Percentiles rank a stretch among this genome's conserved stretches.
Evolutionary conservation across 2,888 invertebrate species (phyloP).

Genomic region (Nysson spinosus): DNA sequence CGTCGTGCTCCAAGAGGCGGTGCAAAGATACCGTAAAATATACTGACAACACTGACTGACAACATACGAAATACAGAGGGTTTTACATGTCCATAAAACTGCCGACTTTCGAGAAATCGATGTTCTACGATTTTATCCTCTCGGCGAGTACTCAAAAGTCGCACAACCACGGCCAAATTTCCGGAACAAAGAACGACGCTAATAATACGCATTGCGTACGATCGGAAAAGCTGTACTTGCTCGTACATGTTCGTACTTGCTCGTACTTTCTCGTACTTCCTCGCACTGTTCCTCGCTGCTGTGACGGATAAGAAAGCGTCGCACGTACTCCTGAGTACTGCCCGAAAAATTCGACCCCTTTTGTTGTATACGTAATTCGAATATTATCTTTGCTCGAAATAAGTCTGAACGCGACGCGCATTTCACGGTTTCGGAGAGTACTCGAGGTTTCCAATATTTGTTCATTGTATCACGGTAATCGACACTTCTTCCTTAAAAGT

Average conservation of each 20-base stretch:
- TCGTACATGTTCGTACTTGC: no score
- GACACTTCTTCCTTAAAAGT: conserved; percentile 57
- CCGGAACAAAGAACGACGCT: not conserved
- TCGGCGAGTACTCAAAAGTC: no score
- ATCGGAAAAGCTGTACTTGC: conserved; percentile 9
- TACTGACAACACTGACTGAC: conserved; percentile 15
- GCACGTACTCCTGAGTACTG: conserved; percentile 2
- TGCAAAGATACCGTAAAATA: conserved; percentile 5
- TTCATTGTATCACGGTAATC: conserved; percentile 52
- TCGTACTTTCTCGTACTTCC: no score
- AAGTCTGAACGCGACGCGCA: not conserved
- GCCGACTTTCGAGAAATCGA: conserved; percentile 46
- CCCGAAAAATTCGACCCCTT: conserved; percentile 7
- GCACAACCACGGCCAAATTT: conserved; percentile 17
- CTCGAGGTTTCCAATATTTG: not conserved
- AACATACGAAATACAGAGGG: conserved; percentile 6
- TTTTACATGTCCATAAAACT: conserved; percentile 27
- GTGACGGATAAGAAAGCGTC: conserved; percentile 27
- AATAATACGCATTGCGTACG: conserved; percentile 12
- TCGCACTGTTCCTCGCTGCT: not conserved
- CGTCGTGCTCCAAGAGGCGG: conserved; percentile 15
- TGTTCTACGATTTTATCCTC: conserved; percentile 36
- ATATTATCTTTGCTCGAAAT: no score
- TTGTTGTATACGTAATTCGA: no score
- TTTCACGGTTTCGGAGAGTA: not conserved